A percentile compares a stretch with the other conserved stretches of the same genome.
phyloP scores from a whole-genome alignment of 1,140 invertebrate genomes.

The Platyscapa corneri region DNA sequence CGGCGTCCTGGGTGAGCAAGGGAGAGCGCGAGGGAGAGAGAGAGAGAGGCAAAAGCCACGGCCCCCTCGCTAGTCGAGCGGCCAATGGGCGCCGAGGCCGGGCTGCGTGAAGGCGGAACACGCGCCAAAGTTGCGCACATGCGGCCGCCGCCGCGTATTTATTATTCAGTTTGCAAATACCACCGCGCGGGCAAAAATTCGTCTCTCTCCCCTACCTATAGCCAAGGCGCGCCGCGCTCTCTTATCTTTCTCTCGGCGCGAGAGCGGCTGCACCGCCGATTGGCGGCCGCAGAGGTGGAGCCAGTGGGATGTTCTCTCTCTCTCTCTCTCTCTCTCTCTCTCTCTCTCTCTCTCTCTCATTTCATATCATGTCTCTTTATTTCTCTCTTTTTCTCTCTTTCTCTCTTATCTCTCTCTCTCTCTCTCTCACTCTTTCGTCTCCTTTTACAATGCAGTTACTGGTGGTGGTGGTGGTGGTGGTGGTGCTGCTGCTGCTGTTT shows the following conservation, averaged over 20 bases:
- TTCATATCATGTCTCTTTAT: too few species aligned
- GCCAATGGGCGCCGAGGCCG: slow-evolving; percentile 71
- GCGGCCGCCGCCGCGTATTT: slow-evolving; percentile 64
- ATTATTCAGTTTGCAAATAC: slow-evolving; percentile 76
- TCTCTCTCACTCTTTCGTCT: too few species aligned
- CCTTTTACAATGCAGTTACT: too few species aligned
- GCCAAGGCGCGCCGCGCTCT: slow-evolving; percentile 45
- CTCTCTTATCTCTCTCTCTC: too few species aligned
- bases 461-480: too few species aligned
- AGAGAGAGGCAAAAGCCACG: slow-evolving; percentile 52
- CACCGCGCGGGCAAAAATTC: slow-evolving; percentile 67
- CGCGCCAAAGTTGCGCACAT: slow-evolving; percentile 58
- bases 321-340: background rate
- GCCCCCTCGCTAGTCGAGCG: slow-evolving; percentile 58
- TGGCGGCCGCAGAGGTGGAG: slow-evolving; percentile 45
- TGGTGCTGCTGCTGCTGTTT: too few species aligned
- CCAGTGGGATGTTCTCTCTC: background rate
- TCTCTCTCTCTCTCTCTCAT: too few species aligned
- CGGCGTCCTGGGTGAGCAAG: slow-evolving; percentile 4
- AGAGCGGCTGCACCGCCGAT: slow-evolving; percentile 35
- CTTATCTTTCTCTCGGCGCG: slow-evolving; percentile 64
- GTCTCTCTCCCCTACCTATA: background rate
- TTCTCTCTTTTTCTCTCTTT: background rate
- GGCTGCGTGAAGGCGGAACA: slow-evolving; percentile 75
- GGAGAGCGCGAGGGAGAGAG: slow-evolving; percentile 12